These are phyloP conservation scores for Malacosoma neustria DNA, from an alignment of 2,888 invertebrate species.

Conservation along the genomic window DNA sequence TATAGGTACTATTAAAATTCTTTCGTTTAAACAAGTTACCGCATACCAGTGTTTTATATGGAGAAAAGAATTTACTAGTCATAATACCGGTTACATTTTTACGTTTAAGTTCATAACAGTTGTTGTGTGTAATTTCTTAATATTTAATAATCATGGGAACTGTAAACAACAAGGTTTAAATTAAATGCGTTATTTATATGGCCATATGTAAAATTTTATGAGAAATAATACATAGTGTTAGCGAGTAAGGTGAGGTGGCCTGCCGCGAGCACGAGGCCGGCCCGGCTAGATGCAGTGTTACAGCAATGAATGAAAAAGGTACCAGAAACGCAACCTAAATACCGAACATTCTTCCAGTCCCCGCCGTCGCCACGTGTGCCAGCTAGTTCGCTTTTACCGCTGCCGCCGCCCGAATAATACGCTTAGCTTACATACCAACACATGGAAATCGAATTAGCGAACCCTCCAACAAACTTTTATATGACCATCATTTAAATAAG, in stretches of 20 bases:
- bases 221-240: neutral
- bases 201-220: neutral
- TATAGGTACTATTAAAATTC: constrained; percentile 4
- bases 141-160: constrained; percentile 10
- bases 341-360: constrained; percentile 63
- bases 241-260: constrained; percentile 14
- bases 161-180: constrained; percentile 1
- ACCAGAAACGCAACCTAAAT: constrained; percentile 72
- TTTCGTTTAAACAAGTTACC: constrained; percentile 16
- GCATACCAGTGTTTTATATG: constrained; percentile 14
- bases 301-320: constrained; percentile 70
- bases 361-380: constrained; percentile 57
- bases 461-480: constrained; percentile 19
- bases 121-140: constrained; percentile 20
- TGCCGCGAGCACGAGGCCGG: constrained; percentile 10
- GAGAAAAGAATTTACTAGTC: constrained; percentile 15
- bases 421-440: constrained; percentile 51
- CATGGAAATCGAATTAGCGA: constrained; percentile 49
- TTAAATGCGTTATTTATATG: constrained; percentile 13
- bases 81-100: constrained; percentile 28
- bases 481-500: constrained; percentile 25
- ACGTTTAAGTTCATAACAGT: constrained; percentile 10
- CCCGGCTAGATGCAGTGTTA: constrained; percentile 48
- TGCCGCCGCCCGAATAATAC: constrained; percentile 53
- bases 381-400: constrained; percentile 56